Evolutionary conservation across 2,113 vertebrate species (phyloP).

Genomic region (Motacilla tschutschensis): DNA sequence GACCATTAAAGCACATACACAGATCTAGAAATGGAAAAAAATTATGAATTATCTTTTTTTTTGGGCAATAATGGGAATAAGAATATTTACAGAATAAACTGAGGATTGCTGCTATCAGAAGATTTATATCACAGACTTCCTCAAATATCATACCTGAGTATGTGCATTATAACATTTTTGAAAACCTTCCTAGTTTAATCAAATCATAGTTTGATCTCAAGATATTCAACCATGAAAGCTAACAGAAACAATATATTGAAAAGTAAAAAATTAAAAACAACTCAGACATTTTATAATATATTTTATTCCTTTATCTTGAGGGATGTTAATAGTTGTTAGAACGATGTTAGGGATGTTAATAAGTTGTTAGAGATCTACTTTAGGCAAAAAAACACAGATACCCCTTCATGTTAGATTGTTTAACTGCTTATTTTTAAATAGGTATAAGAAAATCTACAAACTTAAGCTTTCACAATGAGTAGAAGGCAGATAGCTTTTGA

Average conservation of each 20-base stretch:
- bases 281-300: not conserved
- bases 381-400: not conserved
- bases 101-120: not conserved
- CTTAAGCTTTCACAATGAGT: not conserved
- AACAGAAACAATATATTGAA: not conserved
- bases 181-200: constrained; percentile 16
- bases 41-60: not conserved
- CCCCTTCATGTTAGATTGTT: accelerated
- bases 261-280: not conserved
- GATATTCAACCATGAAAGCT: not conserved
- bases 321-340: not conserved
- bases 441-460: not conserved
- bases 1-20: not conserved
- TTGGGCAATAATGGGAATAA: not conserved
- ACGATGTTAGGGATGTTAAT: not conserved
- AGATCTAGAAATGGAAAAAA: not conserved
- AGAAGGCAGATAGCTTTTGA: not conserved
- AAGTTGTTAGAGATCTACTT: not conserved
- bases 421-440: not conserved
- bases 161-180: not conserved
- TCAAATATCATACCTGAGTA: not conserved
- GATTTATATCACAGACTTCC: not conserved
- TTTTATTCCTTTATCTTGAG: not conserved
- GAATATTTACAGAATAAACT: not conserved
- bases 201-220: not conserved